These are phyloP conservation scores for Stenodera caucasica DNA, from an alignment of 2,888 invertebrate genomes.

Conservation along the genomic window DNA sequence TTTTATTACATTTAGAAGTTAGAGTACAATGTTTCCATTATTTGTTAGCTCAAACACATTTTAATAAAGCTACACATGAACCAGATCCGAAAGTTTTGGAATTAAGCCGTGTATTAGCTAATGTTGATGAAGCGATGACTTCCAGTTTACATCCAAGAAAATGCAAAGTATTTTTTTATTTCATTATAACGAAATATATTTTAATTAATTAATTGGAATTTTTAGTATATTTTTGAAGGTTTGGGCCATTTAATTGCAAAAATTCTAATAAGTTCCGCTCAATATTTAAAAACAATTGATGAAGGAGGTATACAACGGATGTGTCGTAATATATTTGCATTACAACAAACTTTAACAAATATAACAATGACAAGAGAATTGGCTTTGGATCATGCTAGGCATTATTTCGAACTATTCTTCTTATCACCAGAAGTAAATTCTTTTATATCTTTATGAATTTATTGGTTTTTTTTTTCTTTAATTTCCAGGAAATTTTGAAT, in stretches of 20 bases:
- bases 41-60: slow-evolving; percentile 60
- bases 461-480: slow-evolving; percentile 19
- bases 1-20: slow-evolving; percentile 91
- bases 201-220: slow-evolving; percentile 38
- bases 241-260: slow-evolving; percentile 78
- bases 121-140: slow-evolving; percentile 76
- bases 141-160: slow-evolving; percentile 76
- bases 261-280: slow-evolving; percentile 78
- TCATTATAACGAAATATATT: background rate
- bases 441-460: background rate
- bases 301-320: slow-evolving; percentile 81
- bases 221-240: slow-evolving; percentile 88
- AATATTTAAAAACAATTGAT: slow-evolving; percentile 77
- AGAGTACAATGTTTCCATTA: slow-evolving; percentile 96
- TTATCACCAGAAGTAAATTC: slow-evolving; percentile 74
- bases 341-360: slow-evolving; percentile 83
- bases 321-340: slow-evolving; percentile 81
- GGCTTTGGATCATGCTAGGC: slow-evolving; percentile 85
- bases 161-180: slow-evolving; percentile 63
- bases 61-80: slow-evolving; percentile 73
- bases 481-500: slow-evolving; percentile 76
- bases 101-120: slow-evolving; percentile 74
- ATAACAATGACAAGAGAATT: slow-evolving; percentile 81
- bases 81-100: slow-evolving; percentile 76
- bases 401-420: slow-evolving; percentile 85